phyloP scores from a whole-genome alignment of 2,888 invertebrate species.

The Lycocerus yunnanus region DNA sequence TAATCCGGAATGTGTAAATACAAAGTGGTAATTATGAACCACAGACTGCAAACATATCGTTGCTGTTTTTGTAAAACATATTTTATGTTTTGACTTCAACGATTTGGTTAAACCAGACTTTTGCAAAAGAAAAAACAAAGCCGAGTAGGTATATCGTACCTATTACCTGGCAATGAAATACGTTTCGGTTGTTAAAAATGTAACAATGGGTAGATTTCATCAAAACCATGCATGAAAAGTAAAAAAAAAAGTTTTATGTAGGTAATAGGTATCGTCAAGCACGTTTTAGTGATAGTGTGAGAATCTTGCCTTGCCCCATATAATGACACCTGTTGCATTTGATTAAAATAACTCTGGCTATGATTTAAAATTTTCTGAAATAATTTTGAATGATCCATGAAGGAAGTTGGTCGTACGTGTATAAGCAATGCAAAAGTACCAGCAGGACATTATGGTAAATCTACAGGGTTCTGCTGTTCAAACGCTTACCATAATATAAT shows the following conservation, averaged over 20 bases:
- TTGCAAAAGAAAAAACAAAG: background rate
- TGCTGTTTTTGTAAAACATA: background rate
- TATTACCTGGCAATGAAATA: background rate
- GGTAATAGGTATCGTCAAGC: background rate
- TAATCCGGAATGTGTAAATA: background rate
- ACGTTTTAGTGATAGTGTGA: background rate
- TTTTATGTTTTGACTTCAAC: background rate
- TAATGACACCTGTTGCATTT: background rate
- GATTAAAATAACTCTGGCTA: background rate
- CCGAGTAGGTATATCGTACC: background rate
- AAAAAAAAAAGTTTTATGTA: no score
- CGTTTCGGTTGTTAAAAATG: background rate
- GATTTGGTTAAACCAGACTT: background rate
- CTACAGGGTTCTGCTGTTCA: background rate
- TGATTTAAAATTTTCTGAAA: background rate
- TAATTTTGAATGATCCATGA: background rate
- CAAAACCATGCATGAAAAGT: background rate
- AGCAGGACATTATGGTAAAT: background rate
- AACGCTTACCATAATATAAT: background rate
- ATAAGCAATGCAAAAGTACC: background rate
- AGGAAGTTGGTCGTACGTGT: background rate
- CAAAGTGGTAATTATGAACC: background rate
- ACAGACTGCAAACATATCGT: background rate
- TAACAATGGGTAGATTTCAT: background rate
- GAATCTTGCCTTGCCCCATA: background rate